These are phyloP conservation scores for Prolemur simus DNA, from an alignment of 2,113 vertebrate species.

Conservation along the genomic window DNA sequence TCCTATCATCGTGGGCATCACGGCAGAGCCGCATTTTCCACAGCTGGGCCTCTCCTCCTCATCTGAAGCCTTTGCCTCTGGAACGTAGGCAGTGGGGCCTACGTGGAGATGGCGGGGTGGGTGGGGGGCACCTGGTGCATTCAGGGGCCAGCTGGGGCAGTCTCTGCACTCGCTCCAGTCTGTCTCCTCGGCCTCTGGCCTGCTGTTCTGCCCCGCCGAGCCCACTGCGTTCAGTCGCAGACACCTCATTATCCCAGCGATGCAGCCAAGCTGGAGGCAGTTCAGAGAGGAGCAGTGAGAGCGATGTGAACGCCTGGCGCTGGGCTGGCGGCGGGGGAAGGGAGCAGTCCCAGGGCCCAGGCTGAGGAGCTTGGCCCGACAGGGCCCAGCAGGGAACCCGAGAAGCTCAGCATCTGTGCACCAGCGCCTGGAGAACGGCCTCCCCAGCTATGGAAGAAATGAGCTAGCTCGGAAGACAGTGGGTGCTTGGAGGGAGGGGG, in stretches of 20 bases:
- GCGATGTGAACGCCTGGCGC: not conserved
- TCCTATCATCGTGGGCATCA: not conserved
- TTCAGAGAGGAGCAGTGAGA: constrained; percentile 61
- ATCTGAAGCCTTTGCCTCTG: not conserved
- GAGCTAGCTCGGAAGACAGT: not conserved
- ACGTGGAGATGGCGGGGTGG: not conserved
- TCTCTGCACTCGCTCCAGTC: not conserved
- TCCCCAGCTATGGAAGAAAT: not conserved
- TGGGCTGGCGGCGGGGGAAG: not conserved
- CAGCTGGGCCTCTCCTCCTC: not conserved
- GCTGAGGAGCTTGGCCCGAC: not conserved
- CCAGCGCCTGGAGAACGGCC: not conserved
- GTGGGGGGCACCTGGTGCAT: not conserved
- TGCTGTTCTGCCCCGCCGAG: constrained; percentile 27
- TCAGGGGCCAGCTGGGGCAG: not conserved
- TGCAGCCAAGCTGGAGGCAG: constrained; percentile 70
- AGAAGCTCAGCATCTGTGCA: constrained; percentile 35
- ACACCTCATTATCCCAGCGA: constrained; percentile 65
- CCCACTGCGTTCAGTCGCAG: constrained; percentile 61
- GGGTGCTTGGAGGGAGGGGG: not conserved
- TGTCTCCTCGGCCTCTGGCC: constrained; percentile 20
- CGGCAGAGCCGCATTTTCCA: not conserved
- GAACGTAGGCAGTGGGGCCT: not conserved
- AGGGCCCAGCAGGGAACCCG: constrained; percentile 47
- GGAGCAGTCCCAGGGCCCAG: not conserved